These are phyloP conservation scores for Toxonevra muliebris DNA, from an alignment of 2,888 invertebrate species.

Conservation along the genomic window DNA sequence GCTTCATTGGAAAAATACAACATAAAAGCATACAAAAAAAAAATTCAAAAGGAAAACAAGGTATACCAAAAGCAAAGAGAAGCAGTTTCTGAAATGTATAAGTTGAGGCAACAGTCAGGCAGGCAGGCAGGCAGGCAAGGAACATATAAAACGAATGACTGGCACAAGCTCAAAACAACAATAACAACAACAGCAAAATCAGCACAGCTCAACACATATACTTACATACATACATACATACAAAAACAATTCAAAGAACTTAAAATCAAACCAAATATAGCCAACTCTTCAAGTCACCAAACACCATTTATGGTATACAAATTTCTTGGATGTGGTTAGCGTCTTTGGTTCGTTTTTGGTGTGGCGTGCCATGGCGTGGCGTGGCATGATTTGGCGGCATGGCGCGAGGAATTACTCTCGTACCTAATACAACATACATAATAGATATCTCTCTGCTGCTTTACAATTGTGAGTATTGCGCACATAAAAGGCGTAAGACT, in stretches of 20 bases:
- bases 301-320: slow-evolving; percentile 1
- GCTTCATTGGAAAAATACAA: slow-evolving; percentile 11
- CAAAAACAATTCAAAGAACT: not conserved
- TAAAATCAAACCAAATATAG: slow-evolving; percentile 1
- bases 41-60: not conserved
- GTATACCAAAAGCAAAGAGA: not conserved
- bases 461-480: too few species aligned
- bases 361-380: too few species aligned
- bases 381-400: too few species aligned
- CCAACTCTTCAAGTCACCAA: not conserved
- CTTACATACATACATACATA: not conserved
- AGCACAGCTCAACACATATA: not conserved
- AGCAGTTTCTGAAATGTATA: not conserved
- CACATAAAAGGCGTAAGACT: too few species aligned
- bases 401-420: too few species aligned
- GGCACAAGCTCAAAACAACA: slow-evolving; percentile 12
- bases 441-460: too few species aligned
- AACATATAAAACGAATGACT: not conserved
- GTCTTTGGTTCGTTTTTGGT: too few species aligned
- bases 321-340: not conserved
- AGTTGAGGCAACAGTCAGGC: too few species aligned
- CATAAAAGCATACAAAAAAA: not conserved
- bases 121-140: not conserved
- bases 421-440: too few species aligned
- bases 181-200: slow-evolving; percentile 5